Evolutionary conservation across 2,797 vertebrate species (phyloP).

Genomic region (Notamacropus eugenii): DNA sequence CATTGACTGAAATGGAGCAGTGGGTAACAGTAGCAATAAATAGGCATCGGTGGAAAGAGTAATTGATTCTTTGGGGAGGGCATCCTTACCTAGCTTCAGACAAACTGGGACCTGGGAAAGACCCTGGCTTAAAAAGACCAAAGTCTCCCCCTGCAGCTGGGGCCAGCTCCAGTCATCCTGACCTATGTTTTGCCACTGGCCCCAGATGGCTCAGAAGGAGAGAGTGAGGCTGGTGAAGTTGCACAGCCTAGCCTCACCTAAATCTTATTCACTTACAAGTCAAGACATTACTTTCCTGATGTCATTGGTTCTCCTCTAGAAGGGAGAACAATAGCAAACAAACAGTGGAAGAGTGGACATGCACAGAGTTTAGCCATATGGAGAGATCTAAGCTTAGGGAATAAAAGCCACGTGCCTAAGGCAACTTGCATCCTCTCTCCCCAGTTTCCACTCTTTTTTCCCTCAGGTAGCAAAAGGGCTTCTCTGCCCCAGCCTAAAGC

Average conservation of each 20-base stretch:
- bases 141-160: neutral
- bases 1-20: neutral
- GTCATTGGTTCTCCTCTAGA: neutral
- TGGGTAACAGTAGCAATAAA: neutral
- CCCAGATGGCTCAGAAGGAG: neutral
- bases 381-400: neutral
- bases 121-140: neutral
- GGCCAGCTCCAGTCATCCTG: neutral
- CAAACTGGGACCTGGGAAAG: neutral
- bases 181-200: neutral
- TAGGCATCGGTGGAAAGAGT: neutral
- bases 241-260: neutral
- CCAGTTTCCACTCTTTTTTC: neutral
- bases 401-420: neutral
- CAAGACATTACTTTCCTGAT: neutral
- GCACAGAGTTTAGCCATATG: neutral
- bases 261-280: neutral
- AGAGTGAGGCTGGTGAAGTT: neutral
- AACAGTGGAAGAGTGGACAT: neutral
- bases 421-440: neutral
- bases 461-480: neutral
- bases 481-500: neutral
- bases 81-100: neutral
- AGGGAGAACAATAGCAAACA: neutral
- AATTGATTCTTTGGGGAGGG: neutral